phyloP scores from a whole-genome alignment of 2,113 vertebrate species.

The Thalassoma bifasciatum region DNA sequence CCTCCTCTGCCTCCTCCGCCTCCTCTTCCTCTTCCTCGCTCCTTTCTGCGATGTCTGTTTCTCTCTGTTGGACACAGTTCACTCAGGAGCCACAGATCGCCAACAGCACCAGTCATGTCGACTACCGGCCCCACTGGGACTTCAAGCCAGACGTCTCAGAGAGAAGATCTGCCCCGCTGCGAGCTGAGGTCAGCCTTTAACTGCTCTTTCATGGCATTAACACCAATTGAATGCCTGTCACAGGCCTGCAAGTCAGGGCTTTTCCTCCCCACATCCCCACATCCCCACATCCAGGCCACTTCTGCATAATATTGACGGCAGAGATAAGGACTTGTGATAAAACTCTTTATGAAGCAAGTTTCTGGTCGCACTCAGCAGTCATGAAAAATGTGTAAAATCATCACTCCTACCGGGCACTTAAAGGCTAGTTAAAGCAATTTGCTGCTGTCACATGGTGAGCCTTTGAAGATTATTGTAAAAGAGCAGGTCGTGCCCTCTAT shows the following conservation, averaged over 20 bases:
- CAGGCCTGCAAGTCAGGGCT: conserved; percentile 64
- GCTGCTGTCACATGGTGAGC: conserved; percentile 42
- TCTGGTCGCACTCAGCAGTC: conserved; percentile 65
- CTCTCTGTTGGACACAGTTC: conserved; percentile 73
- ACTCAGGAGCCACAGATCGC: conserved; percentile 64
- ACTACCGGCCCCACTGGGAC: conserved; percentile 76
- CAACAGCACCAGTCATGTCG: conserved; percentile 70
- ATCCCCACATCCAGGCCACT: conserved; percentile 44
- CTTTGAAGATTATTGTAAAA: conserved; percentile 57
- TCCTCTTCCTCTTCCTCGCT: background rate
- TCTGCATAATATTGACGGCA: conserved; percentile 63
- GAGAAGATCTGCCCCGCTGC: conserved; percentile 68
- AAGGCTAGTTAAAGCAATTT: conserved; percentile 67
- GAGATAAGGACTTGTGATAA: conserved; percentile 65
- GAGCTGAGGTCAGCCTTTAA: conserved; percentile 80
- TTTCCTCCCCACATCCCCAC: too few species aligned
- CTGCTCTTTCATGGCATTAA: conserved; percentile 59
- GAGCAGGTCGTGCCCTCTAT: conserved; percentile 46
- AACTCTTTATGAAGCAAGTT: conserved; percentile 66
- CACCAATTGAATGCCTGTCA: conserved; percentile 67
- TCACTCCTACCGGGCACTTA: conserved; percentile 48
- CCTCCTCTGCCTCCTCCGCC: conserved; percentile 4
- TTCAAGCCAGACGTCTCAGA: conserved; percentile 68
- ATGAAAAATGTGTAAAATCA: conserved; percentile 63
- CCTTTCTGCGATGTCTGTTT: conserved; percentile 49